A percentile compares a stretch with the other conserved stretches of the same genome.
Evolutionary conservation across 1,140 invertebrate genomes (phyloP).

Genomic region (Proctacanthus coquilletti): DNA sequence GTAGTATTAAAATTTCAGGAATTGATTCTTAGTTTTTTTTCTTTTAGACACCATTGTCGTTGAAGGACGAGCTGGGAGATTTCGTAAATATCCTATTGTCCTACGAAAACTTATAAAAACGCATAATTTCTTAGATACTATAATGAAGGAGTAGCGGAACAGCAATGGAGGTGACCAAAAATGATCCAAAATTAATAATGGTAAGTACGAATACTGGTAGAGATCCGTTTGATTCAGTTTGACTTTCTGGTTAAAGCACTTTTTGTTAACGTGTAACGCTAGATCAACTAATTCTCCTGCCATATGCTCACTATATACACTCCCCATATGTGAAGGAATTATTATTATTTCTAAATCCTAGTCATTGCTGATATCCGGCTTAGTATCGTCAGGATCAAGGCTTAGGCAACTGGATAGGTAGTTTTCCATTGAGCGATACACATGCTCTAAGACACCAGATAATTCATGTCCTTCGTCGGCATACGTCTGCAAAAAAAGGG

Average conservation of each 20-base stretch:
- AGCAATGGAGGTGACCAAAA: background rate
- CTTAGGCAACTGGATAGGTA: conserved; percentile 69
- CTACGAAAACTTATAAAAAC: too few relatives aligned
- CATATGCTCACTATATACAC: too few relatives aligned
- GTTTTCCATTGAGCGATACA: conserved; percentile 73
- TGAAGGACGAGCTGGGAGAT: too few relatives aligned
- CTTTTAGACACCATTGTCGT: too few relatives aligned
- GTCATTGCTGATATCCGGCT: conserved; percentile 16
- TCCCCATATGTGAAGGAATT: background rate
- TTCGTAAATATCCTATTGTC: too few relatives aligned
- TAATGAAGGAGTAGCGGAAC: too few relatives aligned
- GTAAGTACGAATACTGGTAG: background rate
- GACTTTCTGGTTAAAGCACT: background rate
- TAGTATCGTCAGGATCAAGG: conserved; percentile 52
- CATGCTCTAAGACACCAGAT: conserved; percentile 60
- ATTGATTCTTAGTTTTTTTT: too few relatives aligned
- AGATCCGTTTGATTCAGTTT: background rate
- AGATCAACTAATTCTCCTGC: background rate
- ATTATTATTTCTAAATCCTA: background rate
- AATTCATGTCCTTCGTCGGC: conserved; percentile 68
- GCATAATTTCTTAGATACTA: too few relatives aligned
- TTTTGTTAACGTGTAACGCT: background rate
- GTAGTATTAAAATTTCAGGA: too few relatives aligned
- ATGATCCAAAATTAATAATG: background rate
- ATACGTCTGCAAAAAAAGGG: conserved; percentile 47